Base-by-base conservation (phyloP, 2,113 vertebrate species). In the Hydrolagus affinis region DNA sequence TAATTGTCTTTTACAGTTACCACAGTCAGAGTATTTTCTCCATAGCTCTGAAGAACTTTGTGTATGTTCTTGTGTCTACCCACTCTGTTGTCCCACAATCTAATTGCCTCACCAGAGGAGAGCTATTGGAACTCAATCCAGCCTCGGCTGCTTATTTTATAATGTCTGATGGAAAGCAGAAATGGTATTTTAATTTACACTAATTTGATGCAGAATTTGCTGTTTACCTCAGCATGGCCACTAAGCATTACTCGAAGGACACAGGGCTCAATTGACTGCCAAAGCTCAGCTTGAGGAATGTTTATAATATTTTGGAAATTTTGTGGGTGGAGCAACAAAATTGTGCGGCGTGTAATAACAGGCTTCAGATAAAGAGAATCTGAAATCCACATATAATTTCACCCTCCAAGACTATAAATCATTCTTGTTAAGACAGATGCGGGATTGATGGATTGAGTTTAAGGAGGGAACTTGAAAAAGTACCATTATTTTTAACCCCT, bases 171-270 rank as follows among this genome's bases (percentile, higher is more conserved):
- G 10, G 12, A 15, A 83, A 66, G 25, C 77, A 83, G 77, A 21
- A 28, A 83, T 30, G 60, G 78, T 83, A 66, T 83, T 83, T 66
- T 66, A 83, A 83, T 56, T 83, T 66, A 17, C 62, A 66, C 23
- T 28, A 83, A 83, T 83, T 32, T 66, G 62, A 83, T 32, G 59
- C 60, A 68, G 78, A 64, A 28, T 32, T 83, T 83, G 64, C 62
- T 32, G 25, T 21, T 83, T 68, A 8, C 78, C 62, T 9, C 78
- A 25, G 15, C 25, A 64, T 17, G 78, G 66, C n/a, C 78, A 21
- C 4, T 56, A 2, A 75, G 60, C 62, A 25, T 66, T 0, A 8
- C 25, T 83, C 1, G 10, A 32, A 19, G 32, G 28, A 62, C 8
- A 59, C 28, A 25, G 3, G 30, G 77, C 11, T 10, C 14, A 30